Base-by-base conservation (phyloP, 2,797 vertebrate genomes). In the Centropyge bicolor region DNA sequence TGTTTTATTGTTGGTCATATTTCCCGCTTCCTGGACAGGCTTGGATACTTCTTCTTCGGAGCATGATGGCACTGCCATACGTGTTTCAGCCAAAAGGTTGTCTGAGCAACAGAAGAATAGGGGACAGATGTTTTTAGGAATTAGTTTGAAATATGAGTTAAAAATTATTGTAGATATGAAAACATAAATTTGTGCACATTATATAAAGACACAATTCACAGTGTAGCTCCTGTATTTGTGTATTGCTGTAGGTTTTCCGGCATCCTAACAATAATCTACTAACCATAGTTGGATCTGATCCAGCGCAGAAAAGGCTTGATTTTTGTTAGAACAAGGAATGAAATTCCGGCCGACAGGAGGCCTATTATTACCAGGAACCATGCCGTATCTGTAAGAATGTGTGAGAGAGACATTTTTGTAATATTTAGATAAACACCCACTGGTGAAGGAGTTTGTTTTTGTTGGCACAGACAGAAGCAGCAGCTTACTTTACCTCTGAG, bases 11-110 rank as follows among this genome's bases (percentile, higher is more conserved):
- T 24, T 88, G 86, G 10, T 92, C 84, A 66, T 82, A 87, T 81
- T 93, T 90, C 64, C 85, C 84, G 91, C 81, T 78, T 95, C 95
- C 86, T 96, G 95, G 59, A 95, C 63, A 0, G 94, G 95, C 62
- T 88, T 91, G 20, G 90, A 89, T 27, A 91, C 86, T 0, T 80
- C 84, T 7, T 92, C 88, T 24, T 86, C 85, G 4, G 70, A 70
- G 70, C 40, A 43, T 43, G 17, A 8, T 22, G 3, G 0, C 24
- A 14, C 67, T 35, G 16, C 7, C 3, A 8, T 17, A 11, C 24
- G 3, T 64, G 90, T 86, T 59, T 77, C 4, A 40, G n/a, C 0
- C 6, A 54, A 31, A 61, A 83, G 51, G 75, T 77, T 80, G 22
- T 51, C 91, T 93, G 76, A 52, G 19, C 14, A 83, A 55, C 52